phyloP scores from a whole-genome alignment of 2,113 vertebrate genomes.

The Tichodroma muraria region DNA sequence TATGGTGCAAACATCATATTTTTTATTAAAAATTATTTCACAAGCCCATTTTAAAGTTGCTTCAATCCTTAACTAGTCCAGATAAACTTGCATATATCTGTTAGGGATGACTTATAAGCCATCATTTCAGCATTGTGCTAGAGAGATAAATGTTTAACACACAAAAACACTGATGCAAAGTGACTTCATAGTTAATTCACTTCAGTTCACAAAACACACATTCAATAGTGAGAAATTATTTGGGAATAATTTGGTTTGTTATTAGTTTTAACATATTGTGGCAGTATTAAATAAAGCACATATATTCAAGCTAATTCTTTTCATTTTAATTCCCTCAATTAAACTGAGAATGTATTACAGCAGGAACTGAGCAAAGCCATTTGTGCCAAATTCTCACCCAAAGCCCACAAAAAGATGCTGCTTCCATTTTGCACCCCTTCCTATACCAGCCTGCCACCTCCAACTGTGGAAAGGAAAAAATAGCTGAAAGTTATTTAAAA shows the following conservation, averaged over 20 bases:
- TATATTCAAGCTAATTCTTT: background rate
- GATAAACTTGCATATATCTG: background rate
- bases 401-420: background rate
- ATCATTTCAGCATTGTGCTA: background rate
- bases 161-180: slow-evolving; percentile 1
- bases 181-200: background rate
- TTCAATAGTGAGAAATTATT: background rate
- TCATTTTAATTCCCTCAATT: background rate
- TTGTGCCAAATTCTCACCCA: background rate
- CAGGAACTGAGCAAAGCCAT: background rate
- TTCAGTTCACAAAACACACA: background rate
- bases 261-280: background rate
- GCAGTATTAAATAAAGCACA: background rate
- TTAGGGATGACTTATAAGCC: background rate
- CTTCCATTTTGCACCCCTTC: background rate
- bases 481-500: slow-evolving; percentile 52
- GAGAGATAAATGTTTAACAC: background rate
- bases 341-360: background rate
- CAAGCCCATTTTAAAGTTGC: background rate
- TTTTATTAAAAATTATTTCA: background rate
- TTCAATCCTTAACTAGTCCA: background rate
- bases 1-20: background rate
- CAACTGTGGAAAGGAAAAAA: background rate
- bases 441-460: background rate
- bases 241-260: background rate